Conservation (phyloP, 1,140 invertebrate genomes). For the Bombus soroeensis region DNA sequence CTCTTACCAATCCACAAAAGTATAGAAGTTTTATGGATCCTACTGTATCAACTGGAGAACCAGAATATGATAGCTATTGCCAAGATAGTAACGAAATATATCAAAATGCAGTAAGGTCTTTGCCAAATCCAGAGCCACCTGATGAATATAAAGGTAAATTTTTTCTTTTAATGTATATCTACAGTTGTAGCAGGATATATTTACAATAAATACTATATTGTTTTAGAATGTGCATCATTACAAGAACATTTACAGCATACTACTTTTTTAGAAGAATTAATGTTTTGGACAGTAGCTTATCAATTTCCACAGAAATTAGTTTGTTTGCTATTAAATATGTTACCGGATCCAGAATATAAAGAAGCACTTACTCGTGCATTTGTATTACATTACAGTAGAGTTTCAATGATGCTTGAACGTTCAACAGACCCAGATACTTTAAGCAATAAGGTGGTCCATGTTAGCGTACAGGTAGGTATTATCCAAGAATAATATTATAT, state of each 20-base stretch:
- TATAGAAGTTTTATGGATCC: constrained; percentile 79
- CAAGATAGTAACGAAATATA: constrained; percentile 89
- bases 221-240: constrained; percentile 89
- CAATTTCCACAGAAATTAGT: constrained; percentile 99
- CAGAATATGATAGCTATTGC: constrained; percentile 89
- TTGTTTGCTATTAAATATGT: constrained; percentile 96
- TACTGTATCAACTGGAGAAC: constrained; percentile 73
- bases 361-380: constrained; percentile 96
- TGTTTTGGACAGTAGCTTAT: constrained; percentile 99
- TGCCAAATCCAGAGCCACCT: constrained; percentile 91
- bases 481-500: neutral
- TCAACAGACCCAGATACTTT: constrained; percentile 94
- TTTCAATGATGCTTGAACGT: constrained; percentile 94
- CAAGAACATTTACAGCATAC: constrained; percentile 91
- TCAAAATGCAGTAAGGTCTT: constrained; percentile 89
- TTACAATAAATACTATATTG: constrained; percentile 49
- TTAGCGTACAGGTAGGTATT: constrained; percentile 90
- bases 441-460: constrained; percentile 97
- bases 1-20: constrained; percentile 92
- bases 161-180: neutral
- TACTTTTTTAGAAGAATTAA: constrained; percentile 96
- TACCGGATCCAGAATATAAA: constrained; percentile 98
- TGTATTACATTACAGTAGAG: constrained; percentile 97
- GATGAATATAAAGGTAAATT: constrained; percentile 87
- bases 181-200: neutral